Conservation (phyloP, 2,113 vertebrate species). For the Caranx ignobilis region DNA sequence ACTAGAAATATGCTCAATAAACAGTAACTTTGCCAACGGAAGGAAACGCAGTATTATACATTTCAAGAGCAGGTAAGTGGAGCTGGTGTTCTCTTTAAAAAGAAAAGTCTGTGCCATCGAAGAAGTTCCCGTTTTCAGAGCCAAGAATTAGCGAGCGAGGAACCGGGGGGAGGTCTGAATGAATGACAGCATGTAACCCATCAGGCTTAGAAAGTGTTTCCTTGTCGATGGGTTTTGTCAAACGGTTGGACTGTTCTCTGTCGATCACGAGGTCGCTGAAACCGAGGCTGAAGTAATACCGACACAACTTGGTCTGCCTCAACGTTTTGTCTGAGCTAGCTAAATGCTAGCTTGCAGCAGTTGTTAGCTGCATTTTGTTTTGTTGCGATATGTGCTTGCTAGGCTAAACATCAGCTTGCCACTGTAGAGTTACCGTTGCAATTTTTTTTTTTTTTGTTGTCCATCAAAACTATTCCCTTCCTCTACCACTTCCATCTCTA, state of each 20-base stretch:
- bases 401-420: conserved; percentile 21
- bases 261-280: not conserved
- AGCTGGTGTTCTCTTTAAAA: not conserved
- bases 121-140: conserved; percentile 47
- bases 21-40: not conserved
- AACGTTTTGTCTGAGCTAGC: not conserved
- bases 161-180: conserved; percentile 5
- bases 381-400: not conserved
- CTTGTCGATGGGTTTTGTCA: not conserved
- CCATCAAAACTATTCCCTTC: not conserved
- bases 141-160: not conserved
- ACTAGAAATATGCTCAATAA: conserved; percentile 25
- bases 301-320: not conserved
- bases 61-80: conserved; percentile 57
- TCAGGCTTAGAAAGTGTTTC: not conserved
- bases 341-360: conserved; percentile 37
- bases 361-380: conserved; percentile 15
- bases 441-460: not conserved
- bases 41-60: not conserved
- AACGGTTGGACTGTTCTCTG: not conserved
- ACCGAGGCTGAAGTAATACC: not conserved
- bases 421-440: not conserved
- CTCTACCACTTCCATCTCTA: not conserved
- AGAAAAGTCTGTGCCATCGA: not conserved
- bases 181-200: conserved; percentile 33